Evolutionary conservation across 2,888 invertebrate species (phyloP).

Genomic region (Nysson spinosus): DNA sequence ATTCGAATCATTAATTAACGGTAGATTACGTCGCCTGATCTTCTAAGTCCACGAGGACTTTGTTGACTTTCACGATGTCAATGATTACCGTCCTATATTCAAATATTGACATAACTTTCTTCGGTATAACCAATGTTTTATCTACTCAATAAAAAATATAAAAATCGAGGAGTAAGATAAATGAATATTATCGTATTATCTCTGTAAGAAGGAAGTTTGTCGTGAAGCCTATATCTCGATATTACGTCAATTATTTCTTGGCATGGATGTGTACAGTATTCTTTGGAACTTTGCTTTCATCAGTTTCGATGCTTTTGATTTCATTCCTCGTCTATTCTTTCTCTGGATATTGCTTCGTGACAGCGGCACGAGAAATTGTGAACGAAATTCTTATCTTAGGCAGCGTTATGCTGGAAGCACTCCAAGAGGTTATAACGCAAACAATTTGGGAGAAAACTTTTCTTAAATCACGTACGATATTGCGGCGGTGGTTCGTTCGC

Average conservation of each 20-base stretch:
- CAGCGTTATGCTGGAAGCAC: conserved; percentile 43
- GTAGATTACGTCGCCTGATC: conserved; percentile 18
- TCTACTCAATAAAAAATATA: no score
- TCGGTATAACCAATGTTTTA: no score
- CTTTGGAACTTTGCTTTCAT: conserved; percentile 20
- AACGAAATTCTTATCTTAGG: conserved; percentile 56
- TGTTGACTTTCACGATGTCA: conserved; percentile 33
- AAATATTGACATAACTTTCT: background rate
- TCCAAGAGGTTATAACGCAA: conserved; percentile 55
- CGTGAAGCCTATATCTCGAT: background rate
- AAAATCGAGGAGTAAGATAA: no score
- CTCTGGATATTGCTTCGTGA: conserved; percentile 50
- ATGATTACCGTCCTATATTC: conserved; percentile 44
- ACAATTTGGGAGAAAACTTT: conserved; percentile 56
- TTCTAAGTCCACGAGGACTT: conserved; percentile 9
- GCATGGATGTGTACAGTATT: no score
- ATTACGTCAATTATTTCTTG: conserved; percentile 6
- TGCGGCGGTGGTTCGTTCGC: conserved; percentile 43
- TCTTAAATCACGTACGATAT: conserved; percentile 62
- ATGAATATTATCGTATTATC: no score
- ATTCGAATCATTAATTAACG: conserved; percentile 70
- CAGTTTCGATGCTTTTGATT: conserved; percentile 44
- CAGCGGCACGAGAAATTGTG: conserved; percentile 34
- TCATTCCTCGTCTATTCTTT: conserved; percentile 22
- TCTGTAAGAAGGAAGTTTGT: no score